Evolutionary conservation across 2,888 invertebrate genomes (phyloP).

Genomic region (Flexamia atlantica): DNA sequence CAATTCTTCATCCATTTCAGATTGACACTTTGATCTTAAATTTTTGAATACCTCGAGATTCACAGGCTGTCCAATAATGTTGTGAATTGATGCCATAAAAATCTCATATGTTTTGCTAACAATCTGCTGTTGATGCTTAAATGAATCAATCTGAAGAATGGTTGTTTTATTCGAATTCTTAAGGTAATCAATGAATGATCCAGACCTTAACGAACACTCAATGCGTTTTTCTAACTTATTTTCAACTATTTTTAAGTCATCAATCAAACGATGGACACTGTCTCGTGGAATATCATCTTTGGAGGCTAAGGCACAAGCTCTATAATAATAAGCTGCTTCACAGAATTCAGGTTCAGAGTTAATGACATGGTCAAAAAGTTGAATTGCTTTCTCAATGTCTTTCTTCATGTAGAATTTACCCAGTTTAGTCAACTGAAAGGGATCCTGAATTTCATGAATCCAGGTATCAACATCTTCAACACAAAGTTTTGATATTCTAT

Average conservation of each 20-base stretch:
- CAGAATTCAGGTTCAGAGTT: constrained; percentile 70
- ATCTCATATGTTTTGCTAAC: constrained; percentile 65
- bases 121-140: constrained; percentile 67
- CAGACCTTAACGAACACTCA: not conserved
- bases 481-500: not conserved
- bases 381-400: constrained; percentile 67
- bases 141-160: constrained; percentile 68
- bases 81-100: constrained; percentile 66
- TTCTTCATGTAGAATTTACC: constrained; percentile 18
- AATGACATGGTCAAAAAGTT: constrained; percentile 69
- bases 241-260: not conserved
- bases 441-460: not conserved
- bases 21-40: not conserved
- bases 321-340: constrained; percentile 71
- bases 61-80: constrained; percentile 66
- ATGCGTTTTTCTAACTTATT: not conserved
- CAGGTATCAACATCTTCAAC: constrained; percentile 10
- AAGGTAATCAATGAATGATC: constrained; percentile 61
- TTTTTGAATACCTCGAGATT: constrained; percentile 51
- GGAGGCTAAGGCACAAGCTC: constrained; percentile 67
- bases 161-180: constrained; percentile 66
- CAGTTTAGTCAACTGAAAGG: constrained; percentile 31
- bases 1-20: not conserved
- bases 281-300: constrained; percentile 42
- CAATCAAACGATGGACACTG: constrained; percentile 6